Base-by-base conservation (phyloP, 2,113 vertebrate species). In the Thymallus thymallus region DNA sequence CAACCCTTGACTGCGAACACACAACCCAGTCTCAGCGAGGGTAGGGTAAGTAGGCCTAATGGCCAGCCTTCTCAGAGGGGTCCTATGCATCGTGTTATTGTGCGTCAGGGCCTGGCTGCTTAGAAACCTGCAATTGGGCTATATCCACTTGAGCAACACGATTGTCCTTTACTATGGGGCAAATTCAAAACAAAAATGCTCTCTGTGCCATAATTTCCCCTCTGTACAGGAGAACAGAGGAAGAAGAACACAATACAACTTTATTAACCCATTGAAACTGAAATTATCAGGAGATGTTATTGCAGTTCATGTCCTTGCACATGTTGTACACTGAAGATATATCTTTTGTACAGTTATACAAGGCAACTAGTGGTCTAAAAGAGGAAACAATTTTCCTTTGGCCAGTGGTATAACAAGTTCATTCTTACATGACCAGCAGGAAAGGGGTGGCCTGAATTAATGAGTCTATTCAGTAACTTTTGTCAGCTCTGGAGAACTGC, bases 121-220 rank as follows among this genome's bases (percentile, higher is more conserved):
- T 81, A 65, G 83, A 79, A 87, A 87, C 85, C 71, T 41, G 35
- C 7, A 35, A n/a, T 68, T 74, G 63, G 24, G 63, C 22, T 55
- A 62, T 86, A 83, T 77, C 60, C 51, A 64, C 61, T 78, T 69
- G 35, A 68, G 66, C 12, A 45, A 41, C 68, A 63, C 35, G 55
- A 82, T 63, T 71, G 48, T 0, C 66, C 67, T 48, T 67, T 64
- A 55, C 71, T 68, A 66, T 45, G 20, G 62, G 29, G 61, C 22
- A n/a, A n/a, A n/a, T 71, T 46, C 76, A 65, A 64, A 67, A 75
- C 63, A 18, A 14, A 35, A 65, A 26, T 20, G 1, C 14, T 65
- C 18, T 16, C 26, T 65, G 4, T 16, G 16, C 0, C 56, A 60
- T 60, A n/a, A 60, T 22, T 3, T 9, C 6, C n/a, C n/a, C n/a